These are phyloP conservation scores for Bembecia ichneumoniformis DNA, from an alignment of 2,888 invertebrate species.

Conservation along the genomic window DNA sequence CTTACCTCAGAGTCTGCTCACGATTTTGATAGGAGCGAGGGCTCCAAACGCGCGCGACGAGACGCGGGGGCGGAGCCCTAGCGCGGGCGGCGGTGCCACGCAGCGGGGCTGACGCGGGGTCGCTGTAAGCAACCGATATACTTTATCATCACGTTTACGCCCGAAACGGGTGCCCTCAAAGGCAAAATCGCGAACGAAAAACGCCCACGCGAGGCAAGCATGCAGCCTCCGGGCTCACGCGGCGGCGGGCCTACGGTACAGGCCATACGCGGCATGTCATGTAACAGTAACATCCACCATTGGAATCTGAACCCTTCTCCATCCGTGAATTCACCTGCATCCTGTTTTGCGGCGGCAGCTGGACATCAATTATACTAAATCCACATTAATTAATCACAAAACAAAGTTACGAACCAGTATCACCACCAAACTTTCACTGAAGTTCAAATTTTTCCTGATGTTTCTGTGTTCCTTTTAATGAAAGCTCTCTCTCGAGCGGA, in stretches of 20 bases:
- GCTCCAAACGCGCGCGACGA: constrained; percentile 67
- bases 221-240: constrained; percentile 60
- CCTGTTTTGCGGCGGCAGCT: constrained; percentile 28
- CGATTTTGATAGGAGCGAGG: constrained; percentile 55
- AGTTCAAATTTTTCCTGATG: constrained; percentile 51
- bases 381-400: constrained; percentile 67
- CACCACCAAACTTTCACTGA: constrained; percentile 67
- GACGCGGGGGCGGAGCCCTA: constrained; percentile 47
- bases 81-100: constrained; percentile 42
- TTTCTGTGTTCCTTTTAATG: constrained; percentile 42
- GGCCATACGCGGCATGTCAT: constrained; percentile 41
- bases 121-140: constrained; percentile 65
- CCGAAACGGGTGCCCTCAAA: constrained; percentile 25
- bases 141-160: constrained; percentile 41
- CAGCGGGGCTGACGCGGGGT: constrained; percentile 57
- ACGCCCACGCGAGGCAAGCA: constrained; percentile 56
- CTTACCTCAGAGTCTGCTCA: constrained; percentile 55
- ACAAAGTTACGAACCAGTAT: constrained; percentile 70
- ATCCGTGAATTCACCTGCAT: constrained; percentile 10
- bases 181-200: constrained; percentile 44
- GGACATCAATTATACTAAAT: constrained; percentile 59
- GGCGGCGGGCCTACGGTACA: constrained; percentile 52
- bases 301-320: constrained; percentile 14
- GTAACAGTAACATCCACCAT: constrained; percentile 23
- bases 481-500: constrained; percentile 60